A percentile compares a stretch with the other conserved stretches of the same genome.
These are phyloP conservation scores for Brachyrhaphis roseni DNA, from an alignment of 2,797 vertebrate species.

Conservation along the genomic window DNA sequence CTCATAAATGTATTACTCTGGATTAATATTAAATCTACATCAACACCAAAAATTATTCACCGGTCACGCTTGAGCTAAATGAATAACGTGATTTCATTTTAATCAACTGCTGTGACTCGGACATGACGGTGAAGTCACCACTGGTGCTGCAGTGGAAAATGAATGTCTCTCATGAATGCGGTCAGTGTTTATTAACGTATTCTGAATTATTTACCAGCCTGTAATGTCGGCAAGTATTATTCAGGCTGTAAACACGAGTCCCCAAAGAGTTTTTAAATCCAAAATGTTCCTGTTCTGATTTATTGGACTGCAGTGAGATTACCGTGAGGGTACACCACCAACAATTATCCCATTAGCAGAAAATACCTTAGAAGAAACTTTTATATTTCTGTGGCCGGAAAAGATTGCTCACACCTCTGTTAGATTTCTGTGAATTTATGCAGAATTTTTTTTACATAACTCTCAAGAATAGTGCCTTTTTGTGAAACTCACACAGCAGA, in stretches of 20 bases:
- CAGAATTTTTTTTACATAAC: not conserved
- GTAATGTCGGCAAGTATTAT: slow-evolving; percentile 59
- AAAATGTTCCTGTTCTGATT: slow-evolving; percentile 21
- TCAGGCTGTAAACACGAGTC: slow-evolving; percentile 51
- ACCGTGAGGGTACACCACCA: not conserved
- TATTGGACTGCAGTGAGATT: slow-evolving; percentile 18
- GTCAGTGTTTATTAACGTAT: slow-evolving; percentile 67
- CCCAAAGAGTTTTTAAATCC: slow-evolving; percentile 39
- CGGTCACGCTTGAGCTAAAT: slow-evolving; percentile 45
- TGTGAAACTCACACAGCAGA: too few species aligned
- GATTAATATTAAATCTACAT: slow-evolving; percentile 65
- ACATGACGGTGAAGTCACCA: slow-evolving; percentile 63
- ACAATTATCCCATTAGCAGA: not conserved
- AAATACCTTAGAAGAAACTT: not conserved
- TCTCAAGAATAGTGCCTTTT: too few species aligned
- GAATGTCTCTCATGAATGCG: slow-evolving; percentile 62
- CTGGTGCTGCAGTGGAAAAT: slow-evolving; percentile 58
- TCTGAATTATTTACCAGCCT: slow-evolving; percentile 60
- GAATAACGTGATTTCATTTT: slow-evolving; percentile 63
- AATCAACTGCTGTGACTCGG: slow-evolving; percentile 43
- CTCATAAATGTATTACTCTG: slow-evolving; percentile 54
- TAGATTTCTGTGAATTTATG: not conserved
- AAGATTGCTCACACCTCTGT: not conserved
- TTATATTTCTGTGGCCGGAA: not conserved
- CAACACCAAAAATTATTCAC: slow-evolving; percentile 44